A percentile compares a stretch with the other conserved stretches of the same genome.
phyloP scores from a whole-genome alignment of 64 coral and sea anemone genomes.

The Trachythela sp. region DNA sequence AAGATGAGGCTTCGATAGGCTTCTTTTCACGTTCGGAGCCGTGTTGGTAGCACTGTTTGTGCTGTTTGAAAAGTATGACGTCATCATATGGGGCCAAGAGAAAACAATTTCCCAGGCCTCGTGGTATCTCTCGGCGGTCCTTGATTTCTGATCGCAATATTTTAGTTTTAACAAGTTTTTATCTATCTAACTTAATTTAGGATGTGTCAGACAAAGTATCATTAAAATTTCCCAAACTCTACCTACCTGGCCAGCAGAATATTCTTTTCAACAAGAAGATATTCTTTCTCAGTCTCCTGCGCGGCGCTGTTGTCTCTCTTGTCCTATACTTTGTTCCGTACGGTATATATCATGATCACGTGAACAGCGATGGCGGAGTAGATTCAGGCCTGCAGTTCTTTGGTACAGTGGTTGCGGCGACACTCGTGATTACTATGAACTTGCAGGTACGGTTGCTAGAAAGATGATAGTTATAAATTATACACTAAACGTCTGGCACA shows the following conservation, averaged over 20 bases:
- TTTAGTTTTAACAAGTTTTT: too few relatives aligned
- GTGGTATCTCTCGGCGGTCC: too few relatives aligned
- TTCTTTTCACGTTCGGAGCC: too few relatives aligned
- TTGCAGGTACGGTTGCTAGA: conserved; percentile 56
- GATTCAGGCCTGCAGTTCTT: conserved; percentile 70
- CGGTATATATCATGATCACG: conserved; percentile 47
- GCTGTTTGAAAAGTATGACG: too few relatives aligned
- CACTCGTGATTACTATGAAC: conserved; percentile 81
- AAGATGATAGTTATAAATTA: not conserved
- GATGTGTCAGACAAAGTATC: conserved; percentile 75
- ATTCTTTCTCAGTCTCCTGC: conserved; percentile 74
- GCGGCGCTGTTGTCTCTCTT: conserved; percentile 72
- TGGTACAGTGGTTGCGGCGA: conserved; percentile 82
- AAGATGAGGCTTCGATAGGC: too few relatives aligned
- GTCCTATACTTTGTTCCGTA: conserved; percentile 77
- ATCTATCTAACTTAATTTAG: conserved; percentile 37
- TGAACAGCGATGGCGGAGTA: conserved; percentile 51
- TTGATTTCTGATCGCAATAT: not conserved
- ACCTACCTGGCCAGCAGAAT: conserved; percentile 91
- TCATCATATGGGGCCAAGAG: too few relatives aligned
- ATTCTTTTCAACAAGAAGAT: conserved; percentile 95
- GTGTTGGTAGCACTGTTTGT: too few relatives aligned
- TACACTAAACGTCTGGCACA: too few relatives aligned
- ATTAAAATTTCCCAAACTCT: conserved; percentile 62
- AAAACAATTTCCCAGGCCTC: too few relatives aligned